phyloP scores from a whole-genome alignment of 2,113 vertebrate species.

The Polyodon spathula region DNA sequence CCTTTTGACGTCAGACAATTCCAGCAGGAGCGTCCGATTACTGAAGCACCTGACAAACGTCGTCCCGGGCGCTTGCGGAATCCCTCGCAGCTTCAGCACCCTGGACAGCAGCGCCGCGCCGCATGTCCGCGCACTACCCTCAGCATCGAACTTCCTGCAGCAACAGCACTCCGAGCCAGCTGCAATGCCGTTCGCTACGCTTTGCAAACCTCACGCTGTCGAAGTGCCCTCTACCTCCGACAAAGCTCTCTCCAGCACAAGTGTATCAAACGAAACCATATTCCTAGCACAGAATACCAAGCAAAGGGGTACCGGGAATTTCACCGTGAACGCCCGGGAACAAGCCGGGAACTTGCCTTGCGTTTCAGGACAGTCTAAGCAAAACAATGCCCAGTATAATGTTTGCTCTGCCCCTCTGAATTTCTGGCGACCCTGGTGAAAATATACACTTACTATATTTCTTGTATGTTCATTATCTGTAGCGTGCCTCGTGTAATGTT shows the following conservation, averaged over 20 bases:
- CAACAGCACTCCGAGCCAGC: neutral
- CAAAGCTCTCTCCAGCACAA: too few relatives aligned
- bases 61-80: slow-evolving; percentile 13
- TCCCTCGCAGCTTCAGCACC: slow-evolving; percentile 52
- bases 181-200: too few relatives aligned
- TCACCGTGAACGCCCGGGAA: too few relatives aligned
- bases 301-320: too few relatives aligned
- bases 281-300: too few relatives aligned
- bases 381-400: too few relatives aligned
- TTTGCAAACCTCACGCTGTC: too few relatives aligned
- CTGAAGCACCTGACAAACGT: slow-evolving; percentile 36
- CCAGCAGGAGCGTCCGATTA: slow-evolving; percentile 31
- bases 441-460: slow-evolving; percentile 2
- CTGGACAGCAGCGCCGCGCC: slow-evolving; percentile 52
- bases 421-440: slow-evolving; percentile 61
- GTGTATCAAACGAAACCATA: too few relatives aligned
- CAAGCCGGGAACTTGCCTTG: too few relatives aligned
- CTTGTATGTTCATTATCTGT: neutral
- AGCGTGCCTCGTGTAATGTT: neutral
- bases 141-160: neutral
- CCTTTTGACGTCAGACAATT: slow-evolving; percentile 41
- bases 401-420: neutral
- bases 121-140: neutral
- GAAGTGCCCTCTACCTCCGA: too few relatives aligned
- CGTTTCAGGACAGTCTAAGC: too few relatives aligned